phyloP scores from a whole-genome alignment of 1,140 invertebrate genomes.

The Drosophila subobscura region DNA sequence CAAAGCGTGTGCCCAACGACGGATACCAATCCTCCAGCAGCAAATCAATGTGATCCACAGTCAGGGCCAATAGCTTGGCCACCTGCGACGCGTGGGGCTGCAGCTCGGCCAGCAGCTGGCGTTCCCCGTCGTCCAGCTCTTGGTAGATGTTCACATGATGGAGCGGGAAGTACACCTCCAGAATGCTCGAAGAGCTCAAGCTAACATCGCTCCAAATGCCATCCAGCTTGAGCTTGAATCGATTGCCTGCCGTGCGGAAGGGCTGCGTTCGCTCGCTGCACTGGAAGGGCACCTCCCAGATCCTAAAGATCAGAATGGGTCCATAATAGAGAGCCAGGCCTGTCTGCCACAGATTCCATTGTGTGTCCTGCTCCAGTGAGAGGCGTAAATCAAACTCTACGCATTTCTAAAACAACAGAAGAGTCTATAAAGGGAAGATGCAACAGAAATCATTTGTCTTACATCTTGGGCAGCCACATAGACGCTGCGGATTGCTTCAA shows the following conservation, averaged over 20 bases:
- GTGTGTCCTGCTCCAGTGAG: slow-evolving; percentile 72
- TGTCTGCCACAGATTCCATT: slow-evolving; percentile 98
- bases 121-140: slow-evolving; percentile 50
- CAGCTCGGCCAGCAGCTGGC: slow-evolving; percentile 79
- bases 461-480: slow-evolving; percentile 67
- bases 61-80: slow-evolving; percentile 93
- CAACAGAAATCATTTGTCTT: slow-evolving; percentile 5
- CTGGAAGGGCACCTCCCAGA: slow-evolving; percentile 92
- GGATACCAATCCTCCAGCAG: slow-evolving; percentile 99
- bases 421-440: not conserved
- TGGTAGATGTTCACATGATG: slow-evolving; percentile 59
- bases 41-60: slow-evolving; percentile 98
- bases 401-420: slow-evolving; percentile 53
- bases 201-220: slow-evolving; percentile 94
- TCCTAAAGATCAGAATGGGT: slow-evolving; percentile 90
- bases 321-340: slow-evolving; percentile 94
- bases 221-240: slow-evolving; percentile 91
- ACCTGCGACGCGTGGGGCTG: slow-evolving; percentile 90
- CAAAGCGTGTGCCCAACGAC: slow-evolving; percentile 96
- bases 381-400: slow-evolving; percentile 73
- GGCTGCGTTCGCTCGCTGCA: slow-evolving; percentile 85
- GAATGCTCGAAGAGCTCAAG: slow-evolving; percentile 90
- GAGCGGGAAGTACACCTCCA: slow-evolving; percentile 94
- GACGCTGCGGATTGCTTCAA: slow-evolving; percentile 88
- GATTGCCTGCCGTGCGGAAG: slow-evolving; percentile 83